Percentiles rank a stretch among this genome's conserved stretches.
phyloP scores from a whole-genome alignment of 2,888 invertebrate species.

The Crocallis elinguaria region DNA sequence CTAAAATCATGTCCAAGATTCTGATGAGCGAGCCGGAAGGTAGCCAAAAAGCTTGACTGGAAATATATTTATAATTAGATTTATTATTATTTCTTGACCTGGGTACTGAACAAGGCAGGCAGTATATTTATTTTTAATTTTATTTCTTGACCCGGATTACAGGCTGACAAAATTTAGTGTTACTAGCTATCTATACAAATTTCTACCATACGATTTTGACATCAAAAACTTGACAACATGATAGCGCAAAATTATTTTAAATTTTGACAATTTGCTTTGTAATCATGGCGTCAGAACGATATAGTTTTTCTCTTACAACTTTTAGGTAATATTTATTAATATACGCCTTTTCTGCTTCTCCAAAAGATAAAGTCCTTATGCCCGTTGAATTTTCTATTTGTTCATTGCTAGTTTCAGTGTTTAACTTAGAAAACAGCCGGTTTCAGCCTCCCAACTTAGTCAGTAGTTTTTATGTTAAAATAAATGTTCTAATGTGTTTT shows the following conservation, averaged over 20 bases:
- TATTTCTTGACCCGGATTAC: too few relatives aligned
- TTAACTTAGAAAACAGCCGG: constrained; percentile 3
- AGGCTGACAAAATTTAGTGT: background rate
- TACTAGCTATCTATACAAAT: background rate
- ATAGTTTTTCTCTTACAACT: constrained; percentile 96
- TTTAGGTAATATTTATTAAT: constrained; percentile 81
- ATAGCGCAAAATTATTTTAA: constrained; percentile 39
- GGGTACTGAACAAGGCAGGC: too few relatives aligned
- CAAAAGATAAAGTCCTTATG: constrained; percentile 2
- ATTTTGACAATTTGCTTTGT: constrained; percentile 81
- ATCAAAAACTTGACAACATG: constrained; percentile 51
- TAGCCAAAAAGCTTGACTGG: too few relatives aligned
- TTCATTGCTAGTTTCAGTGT: background rate
- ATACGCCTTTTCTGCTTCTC: constrained; percentile 41
- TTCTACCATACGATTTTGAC: constrained; percentile 12
- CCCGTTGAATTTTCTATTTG: background rate
- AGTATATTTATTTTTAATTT: too few relatives aligned
- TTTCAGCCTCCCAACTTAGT: constrained; percentile 23
- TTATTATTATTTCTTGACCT: too few relatives aligned
- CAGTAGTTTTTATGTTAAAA: constrained; percentile 29
- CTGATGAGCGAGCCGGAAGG: too few relatives aligned
- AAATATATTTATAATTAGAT: too few relatives aligned
- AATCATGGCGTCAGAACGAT: constrained; percentile 97
- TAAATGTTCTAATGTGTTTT: constrained; percentile 43
- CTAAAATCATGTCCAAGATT: too few relatives aligned